Evolutionary conservation across 2,888 invertebrate genomes (phyloP).

Genomic region (Melieria crassipennis): DNA sequence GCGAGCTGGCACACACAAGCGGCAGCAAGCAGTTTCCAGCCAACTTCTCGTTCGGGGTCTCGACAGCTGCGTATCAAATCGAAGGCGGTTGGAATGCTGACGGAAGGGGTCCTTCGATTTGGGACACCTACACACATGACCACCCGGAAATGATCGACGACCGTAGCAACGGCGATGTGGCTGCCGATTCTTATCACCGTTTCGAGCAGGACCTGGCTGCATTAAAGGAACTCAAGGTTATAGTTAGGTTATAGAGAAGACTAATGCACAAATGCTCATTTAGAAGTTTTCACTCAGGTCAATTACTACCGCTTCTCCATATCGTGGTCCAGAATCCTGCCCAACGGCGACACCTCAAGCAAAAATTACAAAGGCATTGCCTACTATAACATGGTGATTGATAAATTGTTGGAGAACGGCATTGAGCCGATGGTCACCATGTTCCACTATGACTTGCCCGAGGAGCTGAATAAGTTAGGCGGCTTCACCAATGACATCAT

Average conservation of each 20-base stretch:
- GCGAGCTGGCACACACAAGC: conserved; percentile 32
- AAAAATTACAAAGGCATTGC: conserved; percentile 71
- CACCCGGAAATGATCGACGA: conserved; percentile 65
- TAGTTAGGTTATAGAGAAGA: not conserved
- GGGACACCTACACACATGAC: conserved; percentile 65
- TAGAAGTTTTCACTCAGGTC: conserved; percentile 41
- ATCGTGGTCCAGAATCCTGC: conserved; percentile 74
- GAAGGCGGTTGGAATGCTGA: conserved; percentile 57
- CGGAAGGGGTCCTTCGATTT: conserved; percentile 69
- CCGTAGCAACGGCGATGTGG: conserved; percentile 68
- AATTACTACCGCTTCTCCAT: conserved; percentile 71
- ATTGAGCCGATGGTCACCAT: conserved; percentile 72
- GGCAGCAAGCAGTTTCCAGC: conserved; percentile 49
- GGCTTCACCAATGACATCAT: conserved; percentile 67
- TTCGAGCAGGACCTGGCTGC: conserved; percentile 70
- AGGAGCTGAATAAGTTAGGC: conserved; percentile 69
- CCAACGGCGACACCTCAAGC: conserved; percentile 68
- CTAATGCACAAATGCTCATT: not conserved
- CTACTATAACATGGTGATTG: conserved; percentile 74
- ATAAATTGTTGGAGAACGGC: conserved; percentile 70
- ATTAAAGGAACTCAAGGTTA: conserved; percentile 68
- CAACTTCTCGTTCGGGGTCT: conserved; percentile 52
- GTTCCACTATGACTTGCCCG: conserved; percentile 70
- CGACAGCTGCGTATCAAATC: conserved; percentile 56
- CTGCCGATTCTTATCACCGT: conserved; percentile 72